phyloP scores from a whole-genome alignment of 2,113 vertebrate genomes.

The Sander lucioperca region DNA sequence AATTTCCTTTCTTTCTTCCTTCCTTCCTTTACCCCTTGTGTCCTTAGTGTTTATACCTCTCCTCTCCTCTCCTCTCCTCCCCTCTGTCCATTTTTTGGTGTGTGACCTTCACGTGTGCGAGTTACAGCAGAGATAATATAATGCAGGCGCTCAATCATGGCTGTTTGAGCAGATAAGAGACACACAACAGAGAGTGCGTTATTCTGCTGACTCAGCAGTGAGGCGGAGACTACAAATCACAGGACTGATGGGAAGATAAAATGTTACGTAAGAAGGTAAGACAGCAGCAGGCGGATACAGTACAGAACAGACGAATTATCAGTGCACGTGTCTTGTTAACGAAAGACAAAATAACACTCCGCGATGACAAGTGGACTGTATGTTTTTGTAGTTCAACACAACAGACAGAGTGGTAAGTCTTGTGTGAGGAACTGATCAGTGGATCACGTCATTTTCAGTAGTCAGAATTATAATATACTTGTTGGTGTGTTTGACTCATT shows the following conservation, averaged over 20 bases:
- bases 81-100: not conserved
- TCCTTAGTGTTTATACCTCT: not conserved
- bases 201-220: slow-evolving; percentile 47
- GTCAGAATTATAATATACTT: too few species aligned
- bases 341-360: not conserved
- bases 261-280: slow-evolving; percentile 24
- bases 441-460: too few species aligned
- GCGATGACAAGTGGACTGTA: not conserved
- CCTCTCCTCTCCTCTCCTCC: not conserved
- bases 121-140: slow-evolving; percentile 25
- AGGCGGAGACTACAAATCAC: slow-evolving; percentile 21
- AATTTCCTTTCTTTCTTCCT: not conserved
- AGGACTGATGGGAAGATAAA: slow-evolving; percentile 16
- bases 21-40: not conserved
- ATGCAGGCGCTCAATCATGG: slow-evolving; percentile 18
- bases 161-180: slow-evolving; percentile 30
- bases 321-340: not conserved
- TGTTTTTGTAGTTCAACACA: not conserved
- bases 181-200: not conserved
- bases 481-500: not conserved
- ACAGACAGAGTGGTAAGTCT: not conserved
- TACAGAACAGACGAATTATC: not conserved
- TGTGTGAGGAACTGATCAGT: not conserved
- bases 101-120: not conserved
- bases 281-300: not conserved